Evolutionary conservation across 1,140 invertebrate species (phyloP), one percentile per base, ranked within the genome.

Genomic region (Venustaconcha ellipsiformis): DNA sequence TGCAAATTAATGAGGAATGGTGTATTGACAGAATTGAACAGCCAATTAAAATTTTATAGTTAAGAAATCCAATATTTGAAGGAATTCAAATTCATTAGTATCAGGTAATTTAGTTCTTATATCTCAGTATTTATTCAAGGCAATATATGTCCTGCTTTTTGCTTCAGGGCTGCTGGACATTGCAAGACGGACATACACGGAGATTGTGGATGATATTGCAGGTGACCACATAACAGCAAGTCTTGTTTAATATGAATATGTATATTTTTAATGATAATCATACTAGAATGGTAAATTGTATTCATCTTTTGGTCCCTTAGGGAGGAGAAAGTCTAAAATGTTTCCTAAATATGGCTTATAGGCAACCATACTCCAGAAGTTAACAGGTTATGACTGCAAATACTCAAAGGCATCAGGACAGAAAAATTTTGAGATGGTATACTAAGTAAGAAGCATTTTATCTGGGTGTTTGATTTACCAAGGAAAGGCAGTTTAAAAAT

Each of bases 121-220:
- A 62, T 5, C 6, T 68, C 23, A n/a, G 20, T 17, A 13, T 72
- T 76, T 23, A 55, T 67, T 56, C 55, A 72, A 17, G 68, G 20
- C 14, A 23, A 17, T 4, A 60, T 76, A 17, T 56, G n/a, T 80
- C 13, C 80, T 48, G 15, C 65, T 65, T 66, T 63, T 78, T 78
- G 55, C 77, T 76, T 14, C 62, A 88, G 87, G 86, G 48, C 72
- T 90, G 30, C 71, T 90, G 65, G 88, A 90, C 81, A 84, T 90
- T 64, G 87, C 87, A 18, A 79, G 89, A 78, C 84, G 83, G 76
- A 86, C 87, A n/a, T 90, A 90, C 80, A 86, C 87, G 64, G 89
- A 90, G 79, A 81, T 88, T 72, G 82, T 90, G 14, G 87, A 88
- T 82, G 94, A 96, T 80, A 94, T 96, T 88, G 92, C 92, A 85